Conservation (phyloP, 2,888 invertebrate species). For the Chrysopilus asiliformis region DNA sequence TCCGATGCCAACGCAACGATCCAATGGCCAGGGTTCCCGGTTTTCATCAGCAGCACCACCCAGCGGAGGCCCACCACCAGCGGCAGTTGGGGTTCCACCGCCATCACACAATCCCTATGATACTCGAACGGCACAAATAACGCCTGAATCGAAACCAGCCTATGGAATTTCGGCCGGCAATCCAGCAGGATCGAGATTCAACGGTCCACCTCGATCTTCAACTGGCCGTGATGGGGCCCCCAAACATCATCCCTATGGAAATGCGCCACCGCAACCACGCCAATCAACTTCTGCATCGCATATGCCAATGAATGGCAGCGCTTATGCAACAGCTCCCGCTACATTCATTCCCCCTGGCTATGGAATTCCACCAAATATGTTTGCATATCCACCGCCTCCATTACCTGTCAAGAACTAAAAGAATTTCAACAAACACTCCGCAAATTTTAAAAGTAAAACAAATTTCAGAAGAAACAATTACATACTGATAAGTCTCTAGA, state of each 20-base stretch:
- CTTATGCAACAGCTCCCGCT: slow-evolving; percentile 9
- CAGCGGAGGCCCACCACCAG: neutral
- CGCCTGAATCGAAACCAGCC: neutral
- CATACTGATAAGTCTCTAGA: too few relatives aligned
- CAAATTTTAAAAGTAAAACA: slow-evolving; percentile 1
- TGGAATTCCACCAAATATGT: slow-evolving; percentile 23
- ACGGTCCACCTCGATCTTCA: slow-evolving; percentile 14
- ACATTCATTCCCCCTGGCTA: slow-evolving; percentile 15
- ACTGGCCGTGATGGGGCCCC: neutral
- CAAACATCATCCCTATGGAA: slow-evolving; percentile 7
- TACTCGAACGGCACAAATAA: neutral
- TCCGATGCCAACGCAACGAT: slow-evolving; percentile 15
- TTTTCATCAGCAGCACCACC: slow-evolving; percentile 17
- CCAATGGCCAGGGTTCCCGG: slow-evolving; percentile 22
- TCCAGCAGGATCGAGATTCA: slow-evolving; percentile 10
- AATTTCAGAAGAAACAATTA: neutral
- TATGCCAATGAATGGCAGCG: neutral
- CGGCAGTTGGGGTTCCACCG: neutral
- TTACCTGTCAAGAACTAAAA: slow-evolving; percentile 35
- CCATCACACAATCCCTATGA: neutral
- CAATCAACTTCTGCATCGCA: neutral
- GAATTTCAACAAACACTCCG: too few relatives aligned
- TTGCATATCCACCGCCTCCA: slow-evolving; percentile 34
- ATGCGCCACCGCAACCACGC: slow-evolving; percentile 7
- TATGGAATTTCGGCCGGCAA: neutral